Evolutionary conservation across 1,140 invertebrate species (phyloP).

Genomic region (Cepaea nemoralis): DNA sequence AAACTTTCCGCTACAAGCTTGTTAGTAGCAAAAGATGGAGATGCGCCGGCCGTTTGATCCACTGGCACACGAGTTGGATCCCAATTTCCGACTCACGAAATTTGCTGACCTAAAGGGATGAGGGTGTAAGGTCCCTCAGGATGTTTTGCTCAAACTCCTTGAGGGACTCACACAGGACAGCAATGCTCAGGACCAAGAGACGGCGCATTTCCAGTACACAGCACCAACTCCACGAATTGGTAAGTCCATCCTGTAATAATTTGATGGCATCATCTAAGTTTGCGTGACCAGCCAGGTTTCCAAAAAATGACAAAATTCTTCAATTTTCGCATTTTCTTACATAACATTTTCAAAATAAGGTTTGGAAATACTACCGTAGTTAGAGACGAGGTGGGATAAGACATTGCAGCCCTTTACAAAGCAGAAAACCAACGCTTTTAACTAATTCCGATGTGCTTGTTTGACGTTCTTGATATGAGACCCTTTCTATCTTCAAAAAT

Average conservation of each 20-base stretch:
- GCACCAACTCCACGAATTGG: conserved; percentile 66
- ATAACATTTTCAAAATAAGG: no score
- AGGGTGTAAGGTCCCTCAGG: conserved; percentile 99
- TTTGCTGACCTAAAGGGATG: conserved; percentile 98
- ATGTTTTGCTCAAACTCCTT: conserved; percentile 93
- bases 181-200: conserved; percentile 69
- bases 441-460: no score
- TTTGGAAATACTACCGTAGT: no score
- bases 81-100: conserved; percentile 92
- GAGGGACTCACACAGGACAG: conserved; percentile 85
- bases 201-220: conserved; percentile 70
- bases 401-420: no score
- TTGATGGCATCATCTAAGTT: background rate
- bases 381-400: no score
- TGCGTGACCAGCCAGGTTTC: background rate
- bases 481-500: no score
- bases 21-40: conserved; percentile 37
- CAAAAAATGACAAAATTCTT: no score
- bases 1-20: background rate
- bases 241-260: conserved; percentile 48
- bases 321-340: no score
- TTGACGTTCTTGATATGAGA: no score
- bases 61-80: conserved; percentile 91
- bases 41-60: conserved; percentile 87
- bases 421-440: no score